Base-by-base conservation (phyloP, 2,888 invertebrate genomes). In the Drosophila affinis region DNA sequence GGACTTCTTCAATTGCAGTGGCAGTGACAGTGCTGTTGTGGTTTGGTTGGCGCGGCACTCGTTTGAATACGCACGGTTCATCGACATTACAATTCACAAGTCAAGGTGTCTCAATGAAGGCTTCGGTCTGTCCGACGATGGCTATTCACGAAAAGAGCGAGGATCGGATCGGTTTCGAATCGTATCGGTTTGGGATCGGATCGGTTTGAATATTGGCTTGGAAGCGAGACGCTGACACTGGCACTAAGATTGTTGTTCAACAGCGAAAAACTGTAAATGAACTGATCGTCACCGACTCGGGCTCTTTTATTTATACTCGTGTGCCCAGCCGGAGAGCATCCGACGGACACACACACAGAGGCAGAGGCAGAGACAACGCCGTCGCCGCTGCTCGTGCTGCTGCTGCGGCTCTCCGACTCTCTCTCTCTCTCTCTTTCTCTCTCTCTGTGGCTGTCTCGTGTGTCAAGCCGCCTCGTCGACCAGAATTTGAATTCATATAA, bases 211-310 rank as follows among this genome's bases (percentile, higher is more conserved):
- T 39, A 39, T 27, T 21, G 29, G 44, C 39, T 55, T 48, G 18
- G 32, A 27, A 55, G 55, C 62, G 45, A 46, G 47, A 47, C 57
- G 56, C 47, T 62, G 67, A 54, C 45, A 60, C 48, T 44, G 62
- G 54, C 71, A 70, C 79, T 77, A 61, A 82, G 82, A 84, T 88
- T 81, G 83, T 90, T 39, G 90, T 89, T 90, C 79, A 86, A 90
- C 91, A 91, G 90, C 81, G 83, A 82, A 88, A 88, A 87, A 91
- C 90, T 91, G 91, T 88, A 81, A 88, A 86, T 88, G 87, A 90
- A 91, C 90, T 91, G 85, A 86, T 7, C 39, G 39, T n/a, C 14
- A 14, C 39, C 6, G 39, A 7, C 74, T 81, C 64, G 75, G 72
- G 68, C 77, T 77, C 80, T 81, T 88, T 80, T 83, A 79, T 90